Conservation (phyloP, 2,888 invertebrate species). For the Drosophila rubida region DNA sequence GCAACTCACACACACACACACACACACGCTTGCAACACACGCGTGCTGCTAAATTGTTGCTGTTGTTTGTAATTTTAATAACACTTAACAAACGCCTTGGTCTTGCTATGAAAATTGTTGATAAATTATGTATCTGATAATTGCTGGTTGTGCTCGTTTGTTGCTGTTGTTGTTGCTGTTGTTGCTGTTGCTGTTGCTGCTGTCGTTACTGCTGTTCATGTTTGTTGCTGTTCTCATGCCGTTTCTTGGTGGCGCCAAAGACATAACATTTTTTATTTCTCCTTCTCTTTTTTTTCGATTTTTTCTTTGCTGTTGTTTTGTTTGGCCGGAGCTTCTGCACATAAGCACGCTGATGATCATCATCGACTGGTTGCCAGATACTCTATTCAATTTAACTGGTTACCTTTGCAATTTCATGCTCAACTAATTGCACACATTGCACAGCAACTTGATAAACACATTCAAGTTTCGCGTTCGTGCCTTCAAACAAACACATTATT, state of each 20-base stretch:
- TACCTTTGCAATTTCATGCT: not conserved
- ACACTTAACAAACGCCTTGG: constrained; percentile 78
- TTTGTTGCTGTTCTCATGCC: not conserved
- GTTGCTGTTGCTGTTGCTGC: constrained; percentile 6
- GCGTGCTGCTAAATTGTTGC: constrained; percentile 28
- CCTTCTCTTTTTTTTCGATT: no score
- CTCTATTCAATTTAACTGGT: constrained; percentile 2
- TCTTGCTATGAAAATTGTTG: constrained; percentile 77
- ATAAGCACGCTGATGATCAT: constrained; percentile 1
- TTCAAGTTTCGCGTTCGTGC: not conserved
- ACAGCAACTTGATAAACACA: not conserved
- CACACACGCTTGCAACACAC: not conserved
- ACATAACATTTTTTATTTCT: constrained; percentile 24
- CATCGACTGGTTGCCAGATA: not conserved
- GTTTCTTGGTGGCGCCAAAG: constrained; percentile 41
- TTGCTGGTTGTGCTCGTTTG: constrained; percentile 18
- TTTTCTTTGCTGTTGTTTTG: no score
- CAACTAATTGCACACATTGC: not conserved
- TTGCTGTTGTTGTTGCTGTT: constrained; percentile 4
- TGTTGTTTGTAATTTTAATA: constrained; percentile 69
- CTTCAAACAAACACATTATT: not conserved
- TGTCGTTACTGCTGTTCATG: constrained; percentile 1
- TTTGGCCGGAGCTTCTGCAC: not conserved
- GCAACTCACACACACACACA: constrained; percentile 8
- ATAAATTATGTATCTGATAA: constrained; percentile 74